Evolutionary conservation across 2,888 invertebrate species (phyloP), one percentile per base, ranked within the genome.

Genomic region (Lomographa bimaculata): DNA sequence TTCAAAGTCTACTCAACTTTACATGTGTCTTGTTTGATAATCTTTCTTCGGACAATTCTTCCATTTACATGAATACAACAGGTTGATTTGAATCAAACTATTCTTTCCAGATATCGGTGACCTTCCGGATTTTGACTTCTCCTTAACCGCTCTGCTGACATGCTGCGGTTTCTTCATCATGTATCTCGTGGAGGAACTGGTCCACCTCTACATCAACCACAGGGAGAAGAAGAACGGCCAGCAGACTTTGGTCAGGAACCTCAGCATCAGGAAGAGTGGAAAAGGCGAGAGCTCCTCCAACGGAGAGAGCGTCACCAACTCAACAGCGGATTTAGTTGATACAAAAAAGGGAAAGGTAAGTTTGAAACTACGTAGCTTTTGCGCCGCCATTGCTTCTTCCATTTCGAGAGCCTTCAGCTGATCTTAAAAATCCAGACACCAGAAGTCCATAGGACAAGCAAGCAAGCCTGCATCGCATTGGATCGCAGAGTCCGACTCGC

Each of bases 111-210:
- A 64, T 1, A 45, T 57, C 0, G 90, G 80, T 0, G 14, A 14
- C 14, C 2, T 14, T 2, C 2, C 3, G 4, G 4, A 2, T 2
- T 82, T 93, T 4, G 81, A 89, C 0, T 92, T 95, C 64, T 91
- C 93, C 0, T 77, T 95, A 11, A 92, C 94, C 0, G 92, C 95
- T 33, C 78, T 94, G 17, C 84, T 96, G 28, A 93, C 95, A 83
- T 95, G 95, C 68, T 73, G 85, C 9, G 95, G 95, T 1, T 95
- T 95, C 79, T 94, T 95, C 75, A 77, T 92, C 10, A 94, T 95
- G 92, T 95, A 94, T 65, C 79, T 95, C 4, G 92, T 96, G n/a
- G 96, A 96, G 57, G 95, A 96, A 64, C 55, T 93, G 27, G 94
- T 95, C 1, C 95, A 96, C 63, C 67, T 91, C 27, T 93, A 94